Conservation (phyloP, 2,797 vertebrate species). For the Rhinophrynus dorsalis region DNA sequence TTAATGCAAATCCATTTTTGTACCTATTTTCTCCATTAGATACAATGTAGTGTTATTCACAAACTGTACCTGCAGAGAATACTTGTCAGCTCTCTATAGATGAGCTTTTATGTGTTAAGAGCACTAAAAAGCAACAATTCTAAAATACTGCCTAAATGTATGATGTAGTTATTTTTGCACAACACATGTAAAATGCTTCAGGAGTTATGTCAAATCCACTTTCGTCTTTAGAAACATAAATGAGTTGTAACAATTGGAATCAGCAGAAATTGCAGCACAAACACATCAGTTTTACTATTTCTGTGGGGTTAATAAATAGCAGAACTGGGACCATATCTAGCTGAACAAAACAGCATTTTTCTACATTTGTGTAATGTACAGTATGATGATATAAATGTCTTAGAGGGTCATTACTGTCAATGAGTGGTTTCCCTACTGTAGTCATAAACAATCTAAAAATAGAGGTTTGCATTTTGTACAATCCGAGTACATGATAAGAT, state of each 20-base stretch:
- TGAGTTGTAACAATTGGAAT: conserved; percentile 5
- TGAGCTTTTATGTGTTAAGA: too few relatives aligned
- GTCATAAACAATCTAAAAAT: too few relatives aligned
- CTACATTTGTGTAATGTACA: neutral
- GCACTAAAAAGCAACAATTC: neutral
- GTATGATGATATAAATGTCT: too few relatives aligned
- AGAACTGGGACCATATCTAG: conserved; percentile 6
- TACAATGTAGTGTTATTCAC: too few relatives aligned
- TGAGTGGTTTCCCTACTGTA: too few relatives aligned
- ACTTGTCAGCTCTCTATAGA: too few relatives aligned
- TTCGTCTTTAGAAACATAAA: conserved; percentile 11
- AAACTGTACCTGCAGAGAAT: too few relatives aligned
- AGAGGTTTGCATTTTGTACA: too few relatives aligned
- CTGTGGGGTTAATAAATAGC: conserved; percentile 15
- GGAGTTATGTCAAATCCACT: conserved; percentile 2
- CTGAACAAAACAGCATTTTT: conserved; percentile 3
- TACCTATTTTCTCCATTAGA: too few relatives aligned
- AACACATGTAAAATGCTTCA: conserved; percentile 6
- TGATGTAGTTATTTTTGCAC: neutral
- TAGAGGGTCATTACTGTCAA: too few relatives aligned
- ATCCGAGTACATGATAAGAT: too few relatives aligned
- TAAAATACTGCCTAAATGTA: neutral
- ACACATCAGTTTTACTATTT: conserved; percentile 20
- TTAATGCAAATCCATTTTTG: too few relatives aligned
- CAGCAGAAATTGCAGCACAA: conserved; percentile 23